Evolutionary conservation across 2,797 vertebrate genomes (phyloP), one percentile per base, ranked within the genome.

Genomic region (Eutrigla gurnardus): DNA sequence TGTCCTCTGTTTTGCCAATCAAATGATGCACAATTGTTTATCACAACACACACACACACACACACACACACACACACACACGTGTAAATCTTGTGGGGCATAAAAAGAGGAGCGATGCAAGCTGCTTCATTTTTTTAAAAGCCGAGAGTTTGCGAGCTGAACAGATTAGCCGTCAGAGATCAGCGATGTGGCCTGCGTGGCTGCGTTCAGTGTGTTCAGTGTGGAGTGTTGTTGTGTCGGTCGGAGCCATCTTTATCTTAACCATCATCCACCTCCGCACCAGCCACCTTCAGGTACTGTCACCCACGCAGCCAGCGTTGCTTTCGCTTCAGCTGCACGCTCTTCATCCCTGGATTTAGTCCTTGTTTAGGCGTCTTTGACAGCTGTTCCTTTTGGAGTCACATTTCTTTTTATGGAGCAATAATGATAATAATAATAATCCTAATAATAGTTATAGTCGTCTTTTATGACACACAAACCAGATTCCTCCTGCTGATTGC

Each of bases 1-100:
- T 88, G 77, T 86, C 86, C 76, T 45, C 88, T 85, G 83, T 83
- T 94, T 94, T 95, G 91, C 83, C 73, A 94, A 93, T 86, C 94
- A 94, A 95, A 94, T 95, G 70, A 91, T 71, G 75, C 73, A 49
- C 77, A 65, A 87, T 88, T 69, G 87, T 87, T 86, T 81, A 70
- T 63, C 57, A 67, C 49, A 25, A 13, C 63, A 63, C 32, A 49
- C 70, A 42, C 39, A 13, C 65, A 43, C 18, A 63, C 65, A 47
- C 71, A 54, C 40, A 46, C 36, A 42, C 40, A 47, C 18, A 49
- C 65, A 63, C 35, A 67, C 17, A 58, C 45, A 42, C 15, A 49
- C 47, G 71, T 68, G 79, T 65, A 73, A 71, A 78, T 76, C 40
- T 60, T 33, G 58, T 39, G 62, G 67, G 61, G 35, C 39, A 17